A percentile compares a stretch with the other conserved stretches of the same genome.
Evolutionary conservation across 2,797 vertebrate genomes (phyloP).

Genomic region (Pachyuromys duprasi): DNA sequence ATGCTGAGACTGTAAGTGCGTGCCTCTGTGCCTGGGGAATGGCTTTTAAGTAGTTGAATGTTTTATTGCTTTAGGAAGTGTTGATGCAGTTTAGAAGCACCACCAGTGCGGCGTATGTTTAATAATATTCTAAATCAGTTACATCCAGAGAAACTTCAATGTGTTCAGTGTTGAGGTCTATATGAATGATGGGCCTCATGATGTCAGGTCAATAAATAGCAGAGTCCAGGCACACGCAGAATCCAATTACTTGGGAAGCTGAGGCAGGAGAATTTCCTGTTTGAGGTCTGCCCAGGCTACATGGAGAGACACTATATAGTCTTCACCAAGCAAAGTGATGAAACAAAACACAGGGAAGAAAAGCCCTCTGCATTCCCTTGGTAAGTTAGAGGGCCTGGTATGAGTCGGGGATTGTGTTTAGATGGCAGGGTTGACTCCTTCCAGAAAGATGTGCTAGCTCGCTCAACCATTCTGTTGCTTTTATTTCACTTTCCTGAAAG

Average conservation of each 20-base stretch:
- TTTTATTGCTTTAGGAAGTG: constrained; percentile 4
- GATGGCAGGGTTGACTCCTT: not conserved
- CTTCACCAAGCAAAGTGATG: not conserved
- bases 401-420: not conserved
- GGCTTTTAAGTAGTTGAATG: not conserved
- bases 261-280: not conserved
- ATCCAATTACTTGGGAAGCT: not conserved
- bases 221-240: not conserved
- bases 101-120: not conserved
- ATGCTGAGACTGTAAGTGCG: not conserved
- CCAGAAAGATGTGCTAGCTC: not conserved
- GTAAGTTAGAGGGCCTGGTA: not conserved
- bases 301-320: not conserved
- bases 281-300: not conserved
- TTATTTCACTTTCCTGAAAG: not conserved
- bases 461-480: not conserved
- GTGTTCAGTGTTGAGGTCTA: not conserved
- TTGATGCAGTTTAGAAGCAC: constrained; percentile 15
- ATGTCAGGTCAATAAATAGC: not conserved
- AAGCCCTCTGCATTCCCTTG: not conserved
- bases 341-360: not conserved
- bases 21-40: not conserved
- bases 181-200: not conserved
- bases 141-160: not conserved
- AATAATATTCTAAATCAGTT: constrained; percentile 19